Evolutionary conservation across 2,113 vertebrate species (phyloP).

Genomic region (Sturnus vulgaris): DNA sequence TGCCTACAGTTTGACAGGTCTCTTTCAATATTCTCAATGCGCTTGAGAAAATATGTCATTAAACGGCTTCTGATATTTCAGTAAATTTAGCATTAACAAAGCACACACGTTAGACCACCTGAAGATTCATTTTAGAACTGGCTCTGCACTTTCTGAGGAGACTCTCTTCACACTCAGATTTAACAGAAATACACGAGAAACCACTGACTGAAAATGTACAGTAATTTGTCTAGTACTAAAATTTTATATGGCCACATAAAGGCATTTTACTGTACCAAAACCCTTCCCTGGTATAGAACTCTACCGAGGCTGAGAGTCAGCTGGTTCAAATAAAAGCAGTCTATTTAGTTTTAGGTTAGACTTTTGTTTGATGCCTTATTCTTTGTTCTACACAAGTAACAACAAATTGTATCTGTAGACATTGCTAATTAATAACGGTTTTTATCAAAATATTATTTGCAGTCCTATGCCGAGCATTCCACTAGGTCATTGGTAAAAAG

Average conservation of each 20-base stretch:
- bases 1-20: neutral
- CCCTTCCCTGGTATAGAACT: neutral
- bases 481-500: neutral
- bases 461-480: neutral
- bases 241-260: conserved; percentile 38
- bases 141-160: neutral
- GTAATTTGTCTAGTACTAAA: conserved; percentile 27
- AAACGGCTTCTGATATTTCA: neutral
- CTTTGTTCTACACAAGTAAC: neutral
- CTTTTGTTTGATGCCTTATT: neutral
- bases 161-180: neutral
- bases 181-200: neutral
- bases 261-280: conserved; percentile 7
- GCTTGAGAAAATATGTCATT: neutral
- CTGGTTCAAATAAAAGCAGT: conserved; percentile 8
- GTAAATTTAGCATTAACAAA: neutral
- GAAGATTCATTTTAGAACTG: neutral
- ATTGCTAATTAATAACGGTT: neutral
- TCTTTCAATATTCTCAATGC: neutral
- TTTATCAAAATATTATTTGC: neutral
- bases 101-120: neutral
- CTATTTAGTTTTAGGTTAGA: neutral
- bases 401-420: neutral
- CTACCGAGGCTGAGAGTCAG: neutral
- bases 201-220: neutral